phyloP scores from a whole-genome alignment of 2,888 invertebrate genomes.

The Celastrina argiolus region DNA sequence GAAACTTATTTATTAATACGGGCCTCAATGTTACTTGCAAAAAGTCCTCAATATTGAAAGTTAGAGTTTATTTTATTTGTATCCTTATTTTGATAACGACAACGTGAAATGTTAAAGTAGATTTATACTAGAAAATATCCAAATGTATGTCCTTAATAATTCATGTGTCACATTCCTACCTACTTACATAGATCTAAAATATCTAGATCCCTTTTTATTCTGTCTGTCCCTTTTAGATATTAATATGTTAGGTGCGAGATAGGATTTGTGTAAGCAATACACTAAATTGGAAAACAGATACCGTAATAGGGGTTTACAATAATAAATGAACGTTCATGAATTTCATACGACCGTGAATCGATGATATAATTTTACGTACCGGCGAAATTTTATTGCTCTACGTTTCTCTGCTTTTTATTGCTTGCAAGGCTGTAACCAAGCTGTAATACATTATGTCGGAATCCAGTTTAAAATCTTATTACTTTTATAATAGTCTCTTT shows the following conservation, averaged over 20 bases:
- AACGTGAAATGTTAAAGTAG: no score
- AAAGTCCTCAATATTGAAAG: no score
- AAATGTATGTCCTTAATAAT: no score
- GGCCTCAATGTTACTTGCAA: no score
- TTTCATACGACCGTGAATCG: constrained; percentile 47
- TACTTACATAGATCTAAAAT: no score
- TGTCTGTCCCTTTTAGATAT: neutral
- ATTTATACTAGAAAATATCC: no score
- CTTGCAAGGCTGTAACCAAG: constrained; percentile 40
- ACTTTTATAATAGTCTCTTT: neutral
- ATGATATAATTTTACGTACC: constrained; percentile 72
- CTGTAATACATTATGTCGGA: neutral
- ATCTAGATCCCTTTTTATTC: neutral
- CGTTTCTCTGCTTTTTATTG: constrained; percentile 69
- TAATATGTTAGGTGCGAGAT: neutral
- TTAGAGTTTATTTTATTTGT: no score
- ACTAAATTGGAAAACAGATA: constrained; percentile 2
- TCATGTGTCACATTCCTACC: no score
- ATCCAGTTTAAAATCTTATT: neutral
- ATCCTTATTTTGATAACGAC: no score
- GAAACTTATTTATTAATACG: no score
- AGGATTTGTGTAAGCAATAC: constrained; percentile 3
- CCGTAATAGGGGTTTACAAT: constrained; percentile 19
- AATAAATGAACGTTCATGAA: constrained; percentile 23
- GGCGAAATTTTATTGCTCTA: constrained; percentile 46